phyloP scores from a whole-genome alignment of 2,888 invertebrate genomes.

The Venustoraphidia nigricollis region DNA sequence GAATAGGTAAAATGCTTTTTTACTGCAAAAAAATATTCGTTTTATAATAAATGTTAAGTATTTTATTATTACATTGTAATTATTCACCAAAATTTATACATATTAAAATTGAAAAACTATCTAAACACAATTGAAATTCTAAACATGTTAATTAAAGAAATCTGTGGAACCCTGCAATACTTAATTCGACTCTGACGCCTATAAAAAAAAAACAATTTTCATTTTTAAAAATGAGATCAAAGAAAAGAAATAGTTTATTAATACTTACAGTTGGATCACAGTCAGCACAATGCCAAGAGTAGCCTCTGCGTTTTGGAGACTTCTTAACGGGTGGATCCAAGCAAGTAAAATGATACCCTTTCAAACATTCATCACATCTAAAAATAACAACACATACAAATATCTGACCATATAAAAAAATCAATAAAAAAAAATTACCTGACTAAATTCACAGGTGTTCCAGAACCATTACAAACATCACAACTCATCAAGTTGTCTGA shows the following conservation, averaged over 20 bases:
- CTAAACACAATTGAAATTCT: too few species aligned
- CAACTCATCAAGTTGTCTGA: slow-evolving; percentile 38
- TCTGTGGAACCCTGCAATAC: too few species aligned
- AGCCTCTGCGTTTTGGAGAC: slow-evolving; percentile 84
- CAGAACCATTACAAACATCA: slow-evolving; percentile 47
- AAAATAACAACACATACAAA: slow-evolving; percentile 8
- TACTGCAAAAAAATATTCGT: too few species aligned
- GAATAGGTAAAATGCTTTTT: too few species aligned
- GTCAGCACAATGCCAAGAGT: slow-evolving; percentile 91
- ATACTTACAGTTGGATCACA: slow-evolving; percentile 77
- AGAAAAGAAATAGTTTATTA: slow-evolving; percentile 5
- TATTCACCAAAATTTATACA: too few species aligned
- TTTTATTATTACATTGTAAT: too few species aligned
- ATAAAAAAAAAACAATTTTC: not conserved
- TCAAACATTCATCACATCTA: slow-evolving; percentile 84
- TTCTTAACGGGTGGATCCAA: slow-evolving; percentile 88
- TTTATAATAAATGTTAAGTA: too few species aligned
- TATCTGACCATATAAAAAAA: not conserved
- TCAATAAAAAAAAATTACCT: slow-evolving; percentile 29
- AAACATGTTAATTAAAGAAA: too few species aligned
- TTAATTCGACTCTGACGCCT: slow-evolving; percentile 5
- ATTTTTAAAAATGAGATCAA: not conserved
- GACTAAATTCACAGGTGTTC: slow-evolving; percentile 48
- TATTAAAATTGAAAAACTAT: too few species aligned
- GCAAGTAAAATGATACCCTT: slow-evolving; percentile 84